Percentiles rank a stretch among this genome's conserved stretches.
phyloP scores from a whole-genome alignment of 2,888 invertebrate species.

The Zhuqinia jingwanae region DNA sequence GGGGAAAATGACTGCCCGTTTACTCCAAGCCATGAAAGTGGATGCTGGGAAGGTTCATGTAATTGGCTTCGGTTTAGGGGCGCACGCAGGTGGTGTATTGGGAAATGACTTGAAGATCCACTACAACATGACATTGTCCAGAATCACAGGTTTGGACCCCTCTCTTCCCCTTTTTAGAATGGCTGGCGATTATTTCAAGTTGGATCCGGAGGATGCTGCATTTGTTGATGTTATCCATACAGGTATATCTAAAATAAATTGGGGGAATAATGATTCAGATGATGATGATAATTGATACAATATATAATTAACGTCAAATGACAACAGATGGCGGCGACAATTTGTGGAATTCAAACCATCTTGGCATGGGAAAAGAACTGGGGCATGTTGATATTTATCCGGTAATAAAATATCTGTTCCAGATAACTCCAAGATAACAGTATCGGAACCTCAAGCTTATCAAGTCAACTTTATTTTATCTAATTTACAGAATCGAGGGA shows the following conservation, averaged over 20 bases:
- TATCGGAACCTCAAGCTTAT: no score
- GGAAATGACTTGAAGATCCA: slow-evolving; percentile 72
- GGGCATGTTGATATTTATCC: slow-evolving; percentile 71
- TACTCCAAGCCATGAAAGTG: slow-evolving; percentile 68
- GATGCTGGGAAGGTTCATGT: slow-evolving; percentile 74
- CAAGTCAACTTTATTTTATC: not conserved
- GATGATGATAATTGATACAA: slow-evolving; percentile 52
- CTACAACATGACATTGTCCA: slow-evolving; percentile 45
- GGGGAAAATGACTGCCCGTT: slow-evolving; percentile 69
- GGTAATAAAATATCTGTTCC: not conserved
- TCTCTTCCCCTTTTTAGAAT: slow-evolving; percentile 73
- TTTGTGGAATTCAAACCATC: slow-evolving; percentile 73
- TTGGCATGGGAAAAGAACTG: slow-evolving; percentile 72
- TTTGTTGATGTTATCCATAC: slow-evolving; percentile 67
- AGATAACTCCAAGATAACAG: no score
- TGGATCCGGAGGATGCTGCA: slow-evolving; percentile 67
- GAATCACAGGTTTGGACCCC: slow-evolving; percentile 77
- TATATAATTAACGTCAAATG: no score
- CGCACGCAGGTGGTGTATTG: slow-evolving; percentile 78
- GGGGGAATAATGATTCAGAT: no score
- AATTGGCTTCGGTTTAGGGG: slow-evolving; percentile 72
- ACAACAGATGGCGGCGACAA: slow-evolving; percentile 73
- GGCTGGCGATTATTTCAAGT: slow-evolving; percentile 67
- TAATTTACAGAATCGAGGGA: slow-evolving; percentile 66
- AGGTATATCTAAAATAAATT: no score